A percentile compares a stretch with the other conserved stretches of the same genome.
Conservation (phyloP, 2,113 vertebrate species). For the Pristiophorus japonicus region DNA sequence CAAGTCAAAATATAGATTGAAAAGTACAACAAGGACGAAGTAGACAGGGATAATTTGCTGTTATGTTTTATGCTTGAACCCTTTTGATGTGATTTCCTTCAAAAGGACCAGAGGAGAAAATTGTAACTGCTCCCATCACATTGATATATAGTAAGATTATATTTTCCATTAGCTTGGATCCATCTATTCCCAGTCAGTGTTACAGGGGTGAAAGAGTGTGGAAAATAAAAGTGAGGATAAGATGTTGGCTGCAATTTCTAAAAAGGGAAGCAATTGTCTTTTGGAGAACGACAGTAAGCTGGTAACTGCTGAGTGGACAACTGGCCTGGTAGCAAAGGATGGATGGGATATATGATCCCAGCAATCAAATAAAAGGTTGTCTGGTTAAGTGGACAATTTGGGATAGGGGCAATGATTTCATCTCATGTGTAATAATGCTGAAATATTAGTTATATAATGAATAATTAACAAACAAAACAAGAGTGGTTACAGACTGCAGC, state of each 20-base stretch:
- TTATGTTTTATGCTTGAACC: neutral
- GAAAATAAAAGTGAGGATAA: neutral
- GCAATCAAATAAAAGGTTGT: neutral
- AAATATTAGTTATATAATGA: neutral
- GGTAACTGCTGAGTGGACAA: neutral
- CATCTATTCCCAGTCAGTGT: neutral
- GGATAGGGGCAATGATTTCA: neutral
- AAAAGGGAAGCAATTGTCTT: neutral
- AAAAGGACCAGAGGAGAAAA: neutral
- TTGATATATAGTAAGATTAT: neutral
- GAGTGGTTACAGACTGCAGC: neutral
- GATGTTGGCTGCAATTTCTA: neutral
- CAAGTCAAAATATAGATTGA: neutral
- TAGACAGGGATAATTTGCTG: neutral
- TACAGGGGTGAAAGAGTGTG: too few species aligned
- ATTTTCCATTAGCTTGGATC: neutral
- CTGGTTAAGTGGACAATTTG: neutral
- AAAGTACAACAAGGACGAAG: neutral
- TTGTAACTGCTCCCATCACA: neutral
- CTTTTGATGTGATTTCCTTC: conserved; percentile 23
- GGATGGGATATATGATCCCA: neutral
- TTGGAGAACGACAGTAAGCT: neutral
- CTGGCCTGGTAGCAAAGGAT: neutral
- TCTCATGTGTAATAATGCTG: neutral
- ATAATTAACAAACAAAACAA: neutral